Percentiles rank a stretch among this genome's conserved stretches.
Conservation (phyloP, 92 coral and sea anemone genomes). For the Zoanthus sansibaricus region DNA sequence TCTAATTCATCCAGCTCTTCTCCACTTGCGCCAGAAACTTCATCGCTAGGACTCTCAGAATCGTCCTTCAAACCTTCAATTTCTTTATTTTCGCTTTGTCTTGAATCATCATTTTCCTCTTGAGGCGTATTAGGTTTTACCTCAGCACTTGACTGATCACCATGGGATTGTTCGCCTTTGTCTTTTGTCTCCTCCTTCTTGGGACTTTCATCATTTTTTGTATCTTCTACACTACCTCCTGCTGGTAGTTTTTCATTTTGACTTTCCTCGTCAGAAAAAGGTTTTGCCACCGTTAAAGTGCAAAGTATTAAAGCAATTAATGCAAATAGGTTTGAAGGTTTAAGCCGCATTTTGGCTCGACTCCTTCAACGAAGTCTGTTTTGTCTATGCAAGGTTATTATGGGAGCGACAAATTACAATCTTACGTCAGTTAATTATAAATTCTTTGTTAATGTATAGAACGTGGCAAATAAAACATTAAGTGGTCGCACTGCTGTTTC, state of each 20-base stretch:
- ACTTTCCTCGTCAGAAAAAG: slow-evolving; percentile 70
- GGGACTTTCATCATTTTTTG: slow-evolving; percentile 36
- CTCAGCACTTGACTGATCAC: background rate
- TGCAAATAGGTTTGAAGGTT: slow-evolving; percentile 57
- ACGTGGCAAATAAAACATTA: slow-evolving; percentile 92
- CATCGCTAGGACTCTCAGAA: slow-evolving; percentile 56
- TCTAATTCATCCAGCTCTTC: slow-evolving; percentile 54
- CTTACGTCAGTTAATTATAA: slow-evolving; percentile 80
- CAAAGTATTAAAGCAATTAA: slow-evolving; percentile 59
- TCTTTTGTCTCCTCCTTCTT: slow-evolving; percentile 27
- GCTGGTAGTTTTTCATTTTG: slow-evolving; percentile 20
- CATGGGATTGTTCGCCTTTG: slow-evolving; percentile 23
- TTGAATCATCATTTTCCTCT: background rate
- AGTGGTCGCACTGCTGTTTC: slow-evolving; percentile 3
- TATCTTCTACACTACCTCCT: slow-evolving; percentile 39
- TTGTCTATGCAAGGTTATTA: slow-evolving; percentile 55
- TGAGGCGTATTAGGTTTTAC: slow-evolving; percentile 11
- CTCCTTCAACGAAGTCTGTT: slow-evolving; percentile 64
- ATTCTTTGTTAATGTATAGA: slow-evolving; percentile 84
- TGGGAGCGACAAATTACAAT: slow-evolving; percentile 5
- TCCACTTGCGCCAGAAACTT: slow-evolving; percentile 52
- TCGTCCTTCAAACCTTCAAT: slow-evolving; percentile 13
- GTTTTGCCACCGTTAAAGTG: slow-evolving; percentile 68
- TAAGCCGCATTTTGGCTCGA: slow-evolving; percentile 79
- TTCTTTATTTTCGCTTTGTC: slow-evolving; percentile 36